Evolutionary conservation across 2,113 vertebrate genomes (phyloP).

Genomic region (Tilapia sparmanii): DNA sequence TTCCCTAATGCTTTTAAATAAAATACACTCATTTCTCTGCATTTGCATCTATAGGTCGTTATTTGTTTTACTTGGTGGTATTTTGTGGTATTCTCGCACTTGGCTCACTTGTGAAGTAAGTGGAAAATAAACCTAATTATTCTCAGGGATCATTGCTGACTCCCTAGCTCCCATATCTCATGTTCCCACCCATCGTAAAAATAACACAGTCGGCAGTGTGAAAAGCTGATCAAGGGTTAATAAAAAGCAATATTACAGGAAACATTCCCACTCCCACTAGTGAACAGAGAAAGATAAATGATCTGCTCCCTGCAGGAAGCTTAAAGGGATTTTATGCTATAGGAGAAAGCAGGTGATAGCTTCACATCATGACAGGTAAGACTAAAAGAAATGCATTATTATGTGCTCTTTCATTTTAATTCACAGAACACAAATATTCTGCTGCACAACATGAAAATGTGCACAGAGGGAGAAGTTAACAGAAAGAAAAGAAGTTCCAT

Average conservation of each 20-base stretch:
- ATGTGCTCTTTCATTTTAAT: neutral
- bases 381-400: neutral
- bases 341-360: neutral
- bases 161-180: conserved; percentile 13
- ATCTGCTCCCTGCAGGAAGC: neutral
- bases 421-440: neutral
- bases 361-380: conserved; percentile 62
- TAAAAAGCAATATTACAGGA: conserved; percentile 4
- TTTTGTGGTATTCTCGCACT: neutral
- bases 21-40: conserved; percentile 75
- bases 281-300: neutral
- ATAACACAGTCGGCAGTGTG: conserved; percentile 40
- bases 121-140: neutral
- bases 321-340: neutral
- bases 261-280: neutral
- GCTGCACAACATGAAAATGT: neutral
- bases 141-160: neutral
- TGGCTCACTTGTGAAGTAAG: neutral
- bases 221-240: neutral
- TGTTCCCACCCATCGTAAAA: conserved; percentile 54
- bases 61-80: neutral
- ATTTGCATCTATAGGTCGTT: neutral
- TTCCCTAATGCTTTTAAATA: conserved; percentile 90
- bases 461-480: neutral
- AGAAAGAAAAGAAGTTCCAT: neutral